Evolutionary conservation across 2,888 invertebrate genomes (phyloP), one percentile per base, ranked within the genome.

Genomic region (Acrocera orbiculus): DNA sequence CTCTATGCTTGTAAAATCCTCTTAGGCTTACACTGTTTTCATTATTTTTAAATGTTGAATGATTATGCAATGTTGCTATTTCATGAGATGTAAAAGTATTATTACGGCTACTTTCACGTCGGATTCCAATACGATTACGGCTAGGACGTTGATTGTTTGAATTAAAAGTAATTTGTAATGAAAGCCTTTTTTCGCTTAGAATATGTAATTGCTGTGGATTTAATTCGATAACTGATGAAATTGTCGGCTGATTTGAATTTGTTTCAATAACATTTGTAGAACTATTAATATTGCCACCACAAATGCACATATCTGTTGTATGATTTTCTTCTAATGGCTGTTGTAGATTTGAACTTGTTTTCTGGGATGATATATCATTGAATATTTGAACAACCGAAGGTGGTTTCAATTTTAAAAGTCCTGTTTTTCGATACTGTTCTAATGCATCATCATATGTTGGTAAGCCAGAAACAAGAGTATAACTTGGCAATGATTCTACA

Each of bases 361-460:
- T n/a, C 11, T n/a, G 4, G n/a, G 23, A 11, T 23, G 9, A 11
- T 10, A 4, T 42, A 34, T 42, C 46, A 27, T 58, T 57, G 36
- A 58, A 58, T 15, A 58, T 50, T 42, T 58, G 58, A 17, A 58
- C 52, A 11, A 57, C 42, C 3, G 56, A 45, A n/a, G 49, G 39
- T 4, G 2, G 59, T 49, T 3, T 52, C 47, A n/a, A n/a, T 2
- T 58, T 46, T 19, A 58, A 48, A 7, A 58, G 54, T 34, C 58
- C 58, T 4, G 57, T 56, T 40, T 63, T 61, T 19, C 65, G 62
- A 44, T 71, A 59, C 48, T 71, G 68, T 46, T 69, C 67, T 35
- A 72, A 49, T 4, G 73, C 73, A 48, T 71, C 71, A 36, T 70
- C 70, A 48, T 73, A 73, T 17, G 65, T 67, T 27, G 73, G 73